phyloP scores from a whole-genome alignment of 2,113 vertebrate genomes.

The Pogonocichla stellata region DNA sequence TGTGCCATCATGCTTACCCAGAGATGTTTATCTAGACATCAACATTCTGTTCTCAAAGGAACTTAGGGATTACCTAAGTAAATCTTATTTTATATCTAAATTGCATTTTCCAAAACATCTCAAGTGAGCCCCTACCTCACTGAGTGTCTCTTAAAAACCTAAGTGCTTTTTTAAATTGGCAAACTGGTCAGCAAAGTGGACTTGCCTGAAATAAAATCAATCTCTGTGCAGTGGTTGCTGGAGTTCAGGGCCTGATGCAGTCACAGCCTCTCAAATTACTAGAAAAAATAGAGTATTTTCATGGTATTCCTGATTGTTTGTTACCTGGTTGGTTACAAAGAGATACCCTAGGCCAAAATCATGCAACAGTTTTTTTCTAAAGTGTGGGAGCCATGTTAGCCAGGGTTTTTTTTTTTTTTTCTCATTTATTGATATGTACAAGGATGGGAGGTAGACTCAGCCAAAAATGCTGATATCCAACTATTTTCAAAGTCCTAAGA shows the following conservation, averaged over 20 bases:
- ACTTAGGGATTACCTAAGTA: neutral
- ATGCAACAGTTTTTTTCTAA: neutral
- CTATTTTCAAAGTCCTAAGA: neutral
- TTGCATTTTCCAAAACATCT: neutral
- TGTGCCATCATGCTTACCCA: neutral
- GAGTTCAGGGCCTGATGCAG: neutral
- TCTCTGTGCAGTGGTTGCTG: neutral
- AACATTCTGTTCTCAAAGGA: neutral
- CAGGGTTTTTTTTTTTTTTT: neutral
- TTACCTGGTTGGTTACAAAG: neutral
- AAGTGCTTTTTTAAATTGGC: neutral
- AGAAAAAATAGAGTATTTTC: neutral
- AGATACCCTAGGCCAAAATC: neutral
- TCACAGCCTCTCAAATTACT: constrained; percentile 34
- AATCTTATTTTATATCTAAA: neutral
- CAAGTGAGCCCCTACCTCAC: neutral
- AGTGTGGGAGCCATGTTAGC: neutral
- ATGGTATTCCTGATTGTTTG: neutral
- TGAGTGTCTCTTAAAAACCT: neutral
- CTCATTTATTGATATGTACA: neutral
- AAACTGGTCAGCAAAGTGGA: neutral
- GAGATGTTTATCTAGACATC: neutral
- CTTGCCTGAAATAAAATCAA: constrained; percentile 1
- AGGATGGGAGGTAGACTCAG: neutral
- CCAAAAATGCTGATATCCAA: neutral